Base-by-base conservation (phyloP, 2,888 invertebrate species). In the Parochlus steinenii region DNA sequence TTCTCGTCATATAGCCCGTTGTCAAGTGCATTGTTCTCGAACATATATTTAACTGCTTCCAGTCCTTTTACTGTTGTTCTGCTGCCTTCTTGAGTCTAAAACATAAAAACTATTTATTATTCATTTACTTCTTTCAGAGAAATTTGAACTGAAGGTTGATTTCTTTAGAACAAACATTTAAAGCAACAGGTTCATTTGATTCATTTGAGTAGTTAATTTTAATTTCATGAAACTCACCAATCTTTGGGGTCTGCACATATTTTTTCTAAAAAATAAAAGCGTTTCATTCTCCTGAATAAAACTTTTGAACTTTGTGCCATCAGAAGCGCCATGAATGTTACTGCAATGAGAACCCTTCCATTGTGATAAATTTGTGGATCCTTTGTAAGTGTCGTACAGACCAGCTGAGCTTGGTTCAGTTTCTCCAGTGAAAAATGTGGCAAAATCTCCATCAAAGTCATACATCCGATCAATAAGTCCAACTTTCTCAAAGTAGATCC, bases 381-480 rank as follows among this genome's bases (percentile, higher is more conserved):
- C 81, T 18, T 71, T 67, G 56, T 81, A 85, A 0, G 74, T 82
- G 39, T 79, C 81, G 38, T 83, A 66, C 1, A 83, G 62, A 1
- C 85, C 85, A 0, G 78, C 64, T 11, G 62, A 49, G 1, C 62
- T 55, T 1, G 74, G 53, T 47, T 82, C 68, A 0, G 58, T 55
- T 33, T 65, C 65, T 0, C 85, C 85, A 0, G 81, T 80, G 54
- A 68, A 78, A 6, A 82, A 69, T 0, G 83, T 85, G 47, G 80
- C 80, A 47, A 60, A 79, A 46, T 85, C 85, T 0, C 76, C 78
- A 0, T 69, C 62, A 47, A 85, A 85, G 45, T 85, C 78, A 54
- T 85, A 85, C 85, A 85, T 85, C 82, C 86, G 63, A 59, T 87
- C 86, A 44, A 90, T 85, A 2, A 89, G 67, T 1, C 89, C 89